These are phyloP conservation scores for Clistopyga incitator DNA, from an alignment of 2,888 invertebrate genomes.

Conservation along the genomic window DNA sequence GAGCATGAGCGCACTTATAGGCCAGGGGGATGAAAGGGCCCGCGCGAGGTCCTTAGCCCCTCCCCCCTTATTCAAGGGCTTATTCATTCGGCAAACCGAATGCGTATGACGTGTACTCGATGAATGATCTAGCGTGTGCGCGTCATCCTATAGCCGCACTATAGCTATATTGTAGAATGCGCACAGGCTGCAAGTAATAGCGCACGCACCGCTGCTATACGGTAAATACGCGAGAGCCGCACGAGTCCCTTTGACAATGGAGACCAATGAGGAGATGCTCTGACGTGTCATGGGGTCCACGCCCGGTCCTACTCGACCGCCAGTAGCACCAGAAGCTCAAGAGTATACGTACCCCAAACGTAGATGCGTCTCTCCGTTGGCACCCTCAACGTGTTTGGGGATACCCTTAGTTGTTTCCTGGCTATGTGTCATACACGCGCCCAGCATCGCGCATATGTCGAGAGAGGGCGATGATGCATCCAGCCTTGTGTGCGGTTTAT, in stretches of 20 bases:
- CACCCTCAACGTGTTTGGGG: constrained; percentile 25
- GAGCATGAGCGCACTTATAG: constrained; percentile 3
- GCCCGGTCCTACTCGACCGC: constrained; percentile 20
- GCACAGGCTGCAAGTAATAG: constrained; percentile 57
- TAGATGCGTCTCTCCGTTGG: constrained; percentile 30
- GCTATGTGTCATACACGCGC: constrained; percentile 62
- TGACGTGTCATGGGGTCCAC: constrained; percentile 54
- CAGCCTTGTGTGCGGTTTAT: constrained; percentile 60
- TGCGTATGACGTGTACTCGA: constrained; percentile 77
- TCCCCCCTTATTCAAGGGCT: constrained; percentile 74
- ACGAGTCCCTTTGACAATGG: constrained; percentile 58
- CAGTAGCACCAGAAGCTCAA: constrained; percentile 56
- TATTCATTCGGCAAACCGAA: constrained; percentile 76
- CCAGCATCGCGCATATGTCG: constrained; percentile 67
- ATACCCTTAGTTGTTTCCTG: constrained; percentile 35
- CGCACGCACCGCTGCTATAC: constrained; percentile 19
- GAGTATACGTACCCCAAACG: constrained; percentile 28
- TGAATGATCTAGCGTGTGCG: constrained; percentile 66
- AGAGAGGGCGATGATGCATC: constrained; percentile 66
- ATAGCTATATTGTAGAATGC: constrained; percentile 23
- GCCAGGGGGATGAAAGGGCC: constrained; percentile 57
- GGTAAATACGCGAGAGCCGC: constrained; percentile 50
- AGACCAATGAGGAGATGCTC: constrained; percentile 50
- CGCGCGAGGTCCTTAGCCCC: constrained; percentile 45
- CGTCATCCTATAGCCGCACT: constrained; percentile 14